Evolutionary conservation across 1,140 invertebrate genomes (phyloP).

Genomic region (Monomorium pharaonis): DNA sequence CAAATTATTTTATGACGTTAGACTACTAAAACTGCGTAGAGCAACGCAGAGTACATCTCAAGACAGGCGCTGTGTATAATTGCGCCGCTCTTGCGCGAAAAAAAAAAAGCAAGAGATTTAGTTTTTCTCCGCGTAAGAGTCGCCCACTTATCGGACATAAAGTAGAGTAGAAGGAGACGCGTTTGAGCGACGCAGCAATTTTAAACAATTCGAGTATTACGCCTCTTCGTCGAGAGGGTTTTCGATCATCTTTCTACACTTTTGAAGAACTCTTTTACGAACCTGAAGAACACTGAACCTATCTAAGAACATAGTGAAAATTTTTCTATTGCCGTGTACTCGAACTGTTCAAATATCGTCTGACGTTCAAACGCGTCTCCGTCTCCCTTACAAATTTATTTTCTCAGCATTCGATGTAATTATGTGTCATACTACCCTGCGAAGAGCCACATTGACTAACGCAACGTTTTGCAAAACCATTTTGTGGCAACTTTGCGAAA

Average conservation of each 20-base stretch:
- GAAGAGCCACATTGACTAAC: background rate
- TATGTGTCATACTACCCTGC: background rate
- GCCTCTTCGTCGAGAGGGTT: background rate
- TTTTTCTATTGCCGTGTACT: conserved; percentile 2
- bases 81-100: background rate
- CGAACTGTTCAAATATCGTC: background rate
- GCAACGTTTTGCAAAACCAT: background rate
- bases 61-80: background rate
- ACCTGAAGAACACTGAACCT: background rate
- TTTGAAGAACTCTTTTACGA: background rate
- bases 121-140: background rate
- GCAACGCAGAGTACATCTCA: background rate
- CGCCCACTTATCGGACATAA: background rate
- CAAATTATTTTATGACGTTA: conserved; percentile 31
- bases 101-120: background rate
- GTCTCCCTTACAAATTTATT: background rate
- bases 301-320: no score
- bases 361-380: background rate
- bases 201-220: background rate
- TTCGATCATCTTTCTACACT: background rate
- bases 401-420: conserved; percentile 2
- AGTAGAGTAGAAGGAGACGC: background rate
- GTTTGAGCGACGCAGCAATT: background rate
- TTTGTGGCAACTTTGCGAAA: background rate
- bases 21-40: background rate